Base-by-base conservation (phyloP, 2,888 invertebrate species). In the Selenia dentaria region DNA sequence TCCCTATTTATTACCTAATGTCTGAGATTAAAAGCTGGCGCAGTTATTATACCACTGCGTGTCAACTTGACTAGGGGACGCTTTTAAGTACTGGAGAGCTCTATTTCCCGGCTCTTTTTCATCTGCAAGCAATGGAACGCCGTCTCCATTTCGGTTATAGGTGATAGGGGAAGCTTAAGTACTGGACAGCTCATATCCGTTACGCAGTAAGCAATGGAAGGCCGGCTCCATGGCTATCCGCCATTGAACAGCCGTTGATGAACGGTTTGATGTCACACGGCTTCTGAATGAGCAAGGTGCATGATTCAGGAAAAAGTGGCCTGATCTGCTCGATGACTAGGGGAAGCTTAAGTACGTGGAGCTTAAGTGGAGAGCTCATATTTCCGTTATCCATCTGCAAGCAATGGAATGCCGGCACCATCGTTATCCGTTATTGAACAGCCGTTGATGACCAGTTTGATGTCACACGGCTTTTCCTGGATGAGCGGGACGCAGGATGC, bases 121-220 rank as follows among this genome's bases (percentile, higher is more conserved):
- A n/a, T n/a, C n/a, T n/a, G n/a, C n/a, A n/a, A n/a, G n/a, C n/a
- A n/a, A n/a, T n/a, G n/a, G n/a, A n/a, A n/a, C n/a, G n/a, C n/a
- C n/a, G n/a, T n/a, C n/a, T n/a, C n/a, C n/a, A n/a, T n/a, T n/a
- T n/a, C n/a, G n/a, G n/a, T n/a, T n/a, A n/a, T n/a, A n/a, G n/a
- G n/a, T n/a, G n/a, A n/a, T 25, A 25, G 25, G 25, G 25, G 25
- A 25, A 22, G 10, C 18, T 16, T 16, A 16, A 16, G 16, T 16
- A 16, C 16, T n/a, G 4, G 16, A 16, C 3, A 16, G 16, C 16
- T 16, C 4, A 16, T 16, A 16, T 16, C 2, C 14, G 36, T 14
- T 73, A 84, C 24, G 79, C 73, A 54, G 86, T 83, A 16, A 90
- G 79, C 14, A 90, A 59, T 13, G 89, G 89, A 9, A 86, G 68